Evolutionary conservation across 2,888 invertebrate species (phyloP), one percentile per base, ranked within the genome.

Genomic region (Mythimna loreyi): DNA sequence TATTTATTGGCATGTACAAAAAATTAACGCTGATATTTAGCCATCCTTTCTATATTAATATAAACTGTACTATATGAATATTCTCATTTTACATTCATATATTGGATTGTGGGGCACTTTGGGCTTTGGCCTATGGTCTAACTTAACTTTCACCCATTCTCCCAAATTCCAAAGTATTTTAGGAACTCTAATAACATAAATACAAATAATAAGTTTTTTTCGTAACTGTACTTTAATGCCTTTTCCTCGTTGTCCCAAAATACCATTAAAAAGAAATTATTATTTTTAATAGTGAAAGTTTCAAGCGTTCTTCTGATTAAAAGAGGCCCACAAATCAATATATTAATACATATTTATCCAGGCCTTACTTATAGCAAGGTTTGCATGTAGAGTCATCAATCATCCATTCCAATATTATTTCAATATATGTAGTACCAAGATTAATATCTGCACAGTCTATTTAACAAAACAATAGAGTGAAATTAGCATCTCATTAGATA

Each of bases 351-450:
- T 19, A 43, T n/a, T 43, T 36, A 36, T 45, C 63, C 45, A 36
- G 52, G 43, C 28, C 33, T 19, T 52, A 60, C 4, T 43, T 43
- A 25, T 33, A 36, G 6, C n/a, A 23, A 53, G 36, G 13, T 28
- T 61, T 69, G 33, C 43, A 69, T 52, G 16, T 30, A 36, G 16
- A 21, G 40, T 19, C 40, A 55, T 47, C 40, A 55, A 55, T 55
- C 47, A 74, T 70, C 30, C 25, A 64, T 47, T 55, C 23, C 16
- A 47, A 55, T 33, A 43, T n/a, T n/a, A n/a, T n/a, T n/a, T n/a
- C n/a, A n/a, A n/a, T n/a, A n/a, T n/a, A n/a, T n/a, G n/a, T n/a
- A 40, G 28, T 13, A n/a, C n/a, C n/a, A n/a, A n/a, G n/a, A n/a
- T n/a, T n/a, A n/a, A n/a, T n/a, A 72, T 21, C 21, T 43, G 23